Base-by-base conservation (phyloP, 2,888 invertebrate genomes). In the Cerastoderma edule region DNA sequence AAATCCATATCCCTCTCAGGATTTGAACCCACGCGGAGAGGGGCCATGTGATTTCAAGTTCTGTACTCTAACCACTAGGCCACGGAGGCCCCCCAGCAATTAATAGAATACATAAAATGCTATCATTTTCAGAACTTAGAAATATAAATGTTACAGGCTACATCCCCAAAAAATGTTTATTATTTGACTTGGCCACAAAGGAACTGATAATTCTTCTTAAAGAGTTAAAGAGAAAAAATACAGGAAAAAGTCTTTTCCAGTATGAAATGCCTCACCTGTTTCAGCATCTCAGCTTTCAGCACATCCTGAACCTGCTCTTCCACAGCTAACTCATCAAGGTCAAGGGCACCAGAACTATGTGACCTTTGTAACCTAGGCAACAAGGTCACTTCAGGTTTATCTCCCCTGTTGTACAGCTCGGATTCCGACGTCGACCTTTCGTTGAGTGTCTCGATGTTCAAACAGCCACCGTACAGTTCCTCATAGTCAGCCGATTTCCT, bases 371-470 rank as follows among this genome's bases (percentile, higher is more conserved):
- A 74, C 71, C 72, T 63, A 67, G 80, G 80, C 30, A 75, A 71
- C 67, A 72, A 60, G 50, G 69, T 77, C 28, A 81, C 72, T 10
- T 66, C 66, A 19, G 72, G 67, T 48, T 75, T 80, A 65, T 80
- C 78, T 33, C 69, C 73, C 60, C 74, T 69, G 32, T 69, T 80
- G 53, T 67, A 72, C 32, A 85, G 71, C 60, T 82, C 84, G 10
- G 78, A 78, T 39, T 84, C 75, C 0, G 85, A 85, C 5, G 78
- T 75, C 19, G 84, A 84, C 66, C 83, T 77, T 50, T 85, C 85
- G 13, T 84, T 68, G 19, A 82, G 67, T n/a, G 72, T 76, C 54
- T 75, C 78, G 50, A 73, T 79, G 72, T 76, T 84, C 53, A 78
- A 68, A 82, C 72, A 72, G 2, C 76, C 75, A 28, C 75, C 78